A percentile compares a stretch with the other conserved stretches of the same genome.
These are phyloP conservation scores for Vanacampus margaritifer DNA, from an alignment of 2,113 vertebrate genomes.

Conservation along the genomic window DNA sequence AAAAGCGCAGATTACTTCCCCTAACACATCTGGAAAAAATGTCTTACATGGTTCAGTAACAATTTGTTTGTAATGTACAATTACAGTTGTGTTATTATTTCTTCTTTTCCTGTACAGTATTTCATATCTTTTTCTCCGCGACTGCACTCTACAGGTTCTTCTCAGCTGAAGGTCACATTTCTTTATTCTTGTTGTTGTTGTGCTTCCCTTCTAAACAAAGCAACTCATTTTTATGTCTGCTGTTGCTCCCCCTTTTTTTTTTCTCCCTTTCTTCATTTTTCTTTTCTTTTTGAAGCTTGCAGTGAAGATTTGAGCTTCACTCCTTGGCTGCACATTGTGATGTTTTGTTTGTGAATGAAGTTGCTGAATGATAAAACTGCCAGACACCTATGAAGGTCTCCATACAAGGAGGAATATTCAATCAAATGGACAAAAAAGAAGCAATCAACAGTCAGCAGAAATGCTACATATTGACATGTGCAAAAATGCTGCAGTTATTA, in stretches of 20 bases:
- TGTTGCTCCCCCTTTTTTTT: conserved; percentile 30
- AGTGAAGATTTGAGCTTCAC: not conserved
- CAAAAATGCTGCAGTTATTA: not conserved
- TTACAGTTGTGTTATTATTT: not conserved
- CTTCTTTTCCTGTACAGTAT: not conserved
- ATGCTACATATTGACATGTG: not conserved
- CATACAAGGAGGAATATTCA: conserved; percentile 20
- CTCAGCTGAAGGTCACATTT: conserved; percentile 30
- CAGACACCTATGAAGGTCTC: conserved; percentile 66
- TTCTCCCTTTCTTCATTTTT: too few relatives aligned
- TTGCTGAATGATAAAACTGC: conserved; percentile 43
- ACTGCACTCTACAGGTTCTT: conserved; percentile 63
- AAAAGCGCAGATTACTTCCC: not conserved
- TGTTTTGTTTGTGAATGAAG: not conserved
- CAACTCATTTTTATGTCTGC: conserved; percentile 84
- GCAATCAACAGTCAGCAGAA: not conserved
- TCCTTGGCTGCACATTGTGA: not conserved
- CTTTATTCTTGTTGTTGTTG: conserved; percentile 24
- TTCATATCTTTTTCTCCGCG: conserved; percentile 11
- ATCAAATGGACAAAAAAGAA: not conserved
- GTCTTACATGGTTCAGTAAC: too few relatives aligned
- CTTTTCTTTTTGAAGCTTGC: not conserved
- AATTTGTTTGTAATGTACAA: not conserved
- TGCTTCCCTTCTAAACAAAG: conserved; percentile 72
- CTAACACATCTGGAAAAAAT: too few relatives aligned